Evolutionary conservation across 2,797 vertebrate genomes (phyloP), one percentile per base, ranked within the genome.

Genomic region (Lateolabrax maculatus): DNA sequence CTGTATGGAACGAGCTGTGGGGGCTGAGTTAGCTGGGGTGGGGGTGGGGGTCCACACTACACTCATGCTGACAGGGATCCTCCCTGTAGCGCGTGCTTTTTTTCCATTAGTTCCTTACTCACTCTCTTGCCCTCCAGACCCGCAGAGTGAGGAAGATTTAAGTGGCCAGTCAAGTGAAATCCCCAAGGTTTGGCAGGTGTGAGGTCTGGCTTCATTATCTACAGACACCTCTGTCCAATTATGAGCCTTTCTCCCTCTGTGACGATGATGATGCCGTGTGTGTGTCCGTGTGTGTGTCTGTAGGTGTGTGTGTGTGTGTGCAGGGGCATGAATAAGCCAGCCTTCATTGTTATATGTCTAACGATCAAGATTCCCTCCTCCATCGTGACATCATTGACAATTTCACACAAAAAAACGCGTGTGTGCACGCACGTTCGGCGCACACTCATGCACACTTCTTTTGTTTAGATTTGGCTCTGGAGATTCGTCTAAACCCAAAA

Each of bases 191-290:
- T 94, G 92, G 92, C 94, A 95, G 94, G 94, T 95, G 94, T 92
- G 94, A 95, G 94, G 93, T 94, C 94, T 91, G 92, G 92, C 94
- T 95, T 95, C 94, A 95, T 95, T 96, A 96, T 95, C 94, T 95
- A 91, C 93, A 90, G 92, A 95, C 95, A 96, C 95, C 95, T 96
- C 90, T 77, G 91, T 93, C 95, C 95, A 95, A 95, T 96, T 95
- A 95, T 89, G 92, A 95, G 91, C 89, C 84, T 82, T 87, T 89
- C 94, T 95, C 94, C 91, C 90, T 92, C 85, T 89, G 90, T 93
- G 91, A 93, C 93, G 92, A 90, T 87, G 87, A 89, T 87, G 91
- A 87, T 90, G 93, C 88, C 61, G 49, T 51, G 55, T 82, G 71
- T 61, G 74, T 72, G 8, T 29, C 25, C 49, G 29, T 75, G 55